Conservation (phyloP, 1,140 invertebrate genomes). For the Drosophila guanche region DNA sequence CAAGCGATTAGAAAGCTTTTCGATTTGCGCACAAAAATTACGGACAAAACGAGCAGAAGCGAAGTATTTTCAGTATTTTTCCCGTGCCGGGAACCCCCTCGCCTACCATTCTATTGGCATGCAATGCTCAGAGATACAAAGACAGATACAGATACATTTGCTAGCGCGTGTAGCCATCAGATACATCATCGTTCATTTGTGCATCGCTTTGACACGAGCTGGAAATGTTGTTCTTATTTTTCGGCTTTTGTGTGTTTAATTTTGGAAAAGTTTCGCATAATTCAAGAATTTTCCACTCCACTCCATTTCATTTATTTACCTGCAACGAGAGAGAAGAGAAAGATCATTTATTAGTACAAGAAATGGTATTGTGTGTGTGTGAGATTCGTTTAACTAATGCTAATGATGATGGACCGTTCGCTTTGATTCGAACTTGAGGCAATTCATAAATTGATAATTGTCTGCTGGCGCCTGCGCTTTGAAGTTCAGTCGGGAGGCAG, state of each 20-base stretch:
- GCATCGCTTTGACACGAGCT: constrained; percentile 4
- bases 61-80: constrained; percentile 19
- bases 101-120: constrained; percentile 35
- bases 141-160: constrained; percentile 38
- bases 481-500: constrained; percentile 11
- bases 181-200: constrained; percentile 15
- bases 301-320: constrained; percentile 49
- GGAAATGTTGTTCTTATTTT: constrained; percentile 37
- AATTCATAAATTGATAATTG: constrained; percentile 53
- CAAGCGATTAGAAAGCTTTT: constrained; percentile 77
- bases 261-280: constrained; percentile 47
- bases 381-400: constrained; percentile 47
- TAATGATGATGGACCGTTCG: constrained; percentile 43
- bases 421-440: constrained; percentile 45
- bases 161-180: constrained; percentile 14
- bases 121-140: constrained; percentile 37
- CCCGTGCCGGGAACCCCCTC: constrained; percentile 5
- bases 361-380: background rate
- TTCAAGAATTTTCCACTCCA: constrained; percentile 2
- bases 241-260: constrained; percentile 13
- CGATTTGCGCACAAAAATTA: constrained; percentile 69
- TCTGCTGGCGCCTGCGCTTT: constrained; percentile 26
- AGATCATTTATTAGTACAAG: constrained; percentile 36
- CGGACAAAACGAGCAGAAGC: constrained; percentile 64
- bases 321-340: constrained; percentile 53